These are phyloP conservation scores for Microtus pennsylvanicus DNA, from an alignment of 2,113 vertebrate species.

Conservation along the genomic window DNA sequence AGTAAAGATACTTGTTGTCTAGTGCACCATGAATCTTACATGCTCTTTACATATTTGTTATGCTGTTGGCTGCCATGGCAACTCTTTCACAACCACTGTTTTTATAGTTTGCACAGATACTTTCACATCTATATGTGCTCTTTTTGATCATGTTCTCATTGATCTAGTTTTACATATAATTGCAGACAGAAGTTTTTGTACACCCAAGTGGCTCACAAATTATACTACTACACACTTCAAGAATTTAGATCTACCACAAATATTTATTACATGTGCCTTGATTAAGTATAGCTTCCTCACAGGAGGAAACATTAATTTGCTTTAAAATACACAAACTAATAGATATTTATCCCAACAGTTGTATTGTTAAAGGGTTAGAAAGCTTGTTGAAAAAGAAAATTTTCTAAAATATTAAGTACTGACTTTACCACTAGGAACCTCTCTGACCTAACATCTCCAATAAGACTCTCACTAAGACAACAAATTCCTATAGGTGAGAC, in stretches of 20 bases:
- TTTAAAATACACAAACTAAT: conserved; percentile 1
- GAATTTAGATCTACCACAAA: background rate
- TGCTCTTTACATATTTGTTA: conserved; percentile 17
- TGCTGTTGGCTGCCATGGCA: background rate
- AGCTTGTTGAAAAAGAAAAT: background rate
- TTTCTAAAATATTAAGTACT: background rate
- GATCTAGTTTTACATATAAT: background rate
- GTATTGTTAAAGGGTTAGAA: background rate
- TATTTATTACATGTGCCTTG: background rate
- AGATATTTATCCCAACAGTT: background rate
- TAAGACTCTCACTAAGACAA: background rate
- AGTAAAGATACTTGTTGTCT: background rate
- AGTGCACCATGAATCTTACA: background rate
- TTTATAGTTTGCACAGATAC: conserved; percentile 6
- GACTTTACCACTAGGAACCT: background rate
- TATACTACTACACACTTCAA: conserved; percentile 15
- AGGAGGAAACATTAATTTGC: background rate
- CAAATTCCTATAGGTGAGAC: background rate
- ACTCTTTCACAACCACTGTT: background rate
- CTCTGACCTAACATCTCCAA: background rate
- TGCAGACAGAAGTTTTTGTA: conserved; percentile 6
- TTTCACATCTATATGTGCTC: background rate
- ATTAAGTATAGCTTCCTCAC: background rate
- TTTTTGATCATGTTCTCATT: background rate
- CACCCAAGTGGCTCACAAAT: background rate